Evolutionary conservation across 2,888 invertebrate species (phyloP).

Genomic region (Melangyna quadrimaculata): DNA sequence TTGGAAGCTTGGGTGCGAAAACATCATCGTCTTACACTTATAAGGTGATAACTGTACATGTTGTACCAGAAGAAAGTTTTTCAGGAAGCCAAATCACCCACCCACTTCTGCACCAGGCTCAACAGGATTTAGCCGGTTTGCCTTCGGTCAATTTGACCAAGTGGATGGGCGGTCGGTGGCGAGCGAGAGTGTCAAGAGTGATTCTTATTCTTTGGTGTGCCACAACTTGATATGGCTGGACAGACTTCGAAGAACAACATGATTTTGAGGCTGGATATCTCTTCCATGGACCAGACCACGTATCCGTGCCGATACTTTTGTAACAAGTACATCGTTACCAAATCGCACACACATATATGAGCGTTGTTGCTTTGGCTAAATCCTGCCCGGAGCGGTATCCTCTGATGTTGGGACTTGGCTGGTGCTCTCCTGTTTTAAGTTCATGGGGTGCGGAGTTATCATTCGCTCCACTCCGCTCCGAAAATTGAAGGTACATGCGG

Average conservation of each 20-base stretch:
- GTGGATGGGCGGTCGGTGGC: slow-evolving; percentile 41
- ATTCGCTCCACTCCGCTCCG: slow-evolving; percentile 65
- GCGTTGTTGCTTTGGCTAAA: slow-evolving; percentile 30
- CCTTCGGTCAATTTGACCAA: slow-evolving; percentile 65
- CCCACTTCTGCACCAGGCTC: slow-evolving; percentile 50
- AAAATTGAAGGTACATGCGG: slow-evolving; percentile 71
- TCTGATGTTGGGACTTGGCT: slow-evolving; percentile 29
- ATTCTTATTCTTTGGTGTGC: slow-evolving; percentile 69
- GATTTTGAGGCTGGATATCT: slow-evolving; percentile 56
- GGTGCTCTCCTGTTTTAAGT: slow-evolving; percentile 21
- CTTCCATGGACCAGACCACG: slow-evolving; percentile 38
- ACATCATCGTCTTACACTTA: slow-evolving; percentile 72
- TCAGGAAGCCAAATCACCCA: slow-evolving; percentile 7
- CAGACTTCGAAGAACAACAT: slow-evolving; percentile 51
- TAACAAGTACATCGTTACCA: slow-evolving; percentile 57
- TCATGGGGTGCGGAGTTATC: slow-evolving; percentile 62
- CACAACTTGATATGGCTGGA: slow-evolving; percentile 56
- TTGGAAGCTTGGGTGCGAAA: slow-evolving; percentile 59
- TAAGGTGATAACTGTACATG: slow-evolving; percentile 71
- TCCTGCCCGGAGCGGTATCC: slow-evolving; percentile 54
- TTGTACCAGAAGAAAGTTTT: slow-evolving; percentile 71
- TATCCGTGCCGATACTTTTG: slow-evolving; percentile 41
- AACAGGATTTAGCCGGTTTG: slow-evolving; percentile 48
- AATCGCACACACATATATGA: slow-evolving; percentile 50
- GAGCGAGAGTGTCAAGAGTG: slow-evolving; percentile 50